These are phyloP conservation scores for Chelonia mydas DNA, from an alignment of 2,797 vertebrate species.

Conservation along the genomic window DNA sequence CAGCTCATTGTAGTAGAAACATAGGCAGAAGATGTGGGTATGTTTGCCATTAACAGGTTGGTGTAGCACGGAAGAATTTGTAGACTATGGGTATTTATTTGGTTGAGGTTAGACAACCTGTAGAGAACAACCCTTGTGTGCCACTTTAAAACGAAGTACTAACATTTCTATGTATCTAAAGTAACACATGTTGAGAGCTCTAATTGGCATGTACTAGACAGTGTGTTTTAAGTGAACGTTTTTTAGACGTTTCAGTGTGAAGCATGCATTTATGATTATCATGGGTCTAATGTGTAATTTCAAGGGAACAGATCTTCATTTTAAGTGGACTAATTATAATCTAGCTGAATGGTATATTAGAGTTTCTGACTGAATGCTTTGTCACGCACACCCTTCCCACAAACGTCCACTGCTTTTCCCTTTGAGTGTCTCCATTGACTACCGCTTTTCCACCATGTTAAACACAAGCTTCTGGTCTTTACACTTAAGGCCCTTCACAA, in stretches of 20 bases:
- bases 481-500: not conserved
- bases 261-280: rapidly evolving
- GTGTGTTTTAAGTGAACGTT: rapidly evolving
- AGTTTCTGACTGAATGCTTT: not conserved
- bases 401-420: not conserved
- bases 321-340: rapidly evolving
- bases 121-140: not conserved
- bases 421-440: not conserved
- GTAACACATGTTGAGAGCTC: not conserved
- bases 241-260: not conserved
- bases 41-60: not conserved
- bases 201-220: not conserved
- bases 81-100: rapidly evolving
- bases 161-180: not conserved
- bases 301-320: not conserved
- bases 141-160: not conserved
- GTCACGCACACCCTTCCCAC: rapidly evolving
- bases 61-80: not conserved
- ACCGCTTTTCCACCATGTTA: not conserved
- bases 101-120: not conserved
- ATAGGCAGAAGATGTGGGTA: not conserved
- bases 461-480: not conserved
- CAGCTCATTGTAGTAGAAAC: rapidly evolving
- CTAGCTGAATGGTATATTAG: rapidly evolving
- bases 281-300: not conserved